Conservation (phyloP, 2,113 vertebrate species). For the Odobenus rosmarus region DNA sequence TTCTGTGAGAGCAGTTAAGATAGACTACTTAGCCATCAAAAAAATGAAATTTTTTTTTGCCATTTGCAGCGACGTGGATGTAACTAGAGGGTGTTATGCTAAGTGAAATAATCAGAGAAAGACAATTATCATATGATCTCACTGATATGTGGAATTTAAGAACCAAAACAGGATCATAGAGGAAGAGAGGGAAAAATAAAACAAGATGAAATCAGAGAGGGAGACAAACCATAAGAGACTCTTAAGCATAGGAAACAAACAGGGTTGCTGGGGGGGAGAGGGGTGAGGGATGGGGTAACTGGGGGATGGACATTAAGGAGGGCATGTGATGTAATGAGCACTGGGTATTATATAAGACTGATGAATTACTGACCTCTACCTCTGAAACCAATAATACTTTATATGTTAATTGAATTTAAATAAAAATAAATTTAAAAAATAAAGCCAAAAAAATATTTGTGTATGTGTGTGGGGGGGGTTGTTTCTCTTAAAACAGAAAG, state of each 20-base stretch:
- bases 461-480: neutral
- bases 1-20: neutral
- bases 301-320: neutral
- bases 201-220: neutral
- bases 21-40: neutral
- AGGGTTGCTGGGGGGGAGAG: neutral
- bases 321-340: neutral
- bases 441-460: neutral
- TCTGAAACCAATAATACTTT: neutral
- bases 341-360: neutral
- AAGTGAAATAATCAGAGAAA: neutral
- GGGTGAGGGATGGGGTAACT: neutral
- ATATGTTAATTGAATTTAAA: neutral
- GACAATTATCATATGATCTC: neutral
- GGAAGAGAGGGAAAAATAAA: neutral
- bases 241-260: neutral
- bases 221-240: neutral
- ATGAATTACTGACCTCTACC: neutral
- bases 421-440: too few species aligned
- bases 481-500: constrained; percentile 3
- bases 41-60: neutral
- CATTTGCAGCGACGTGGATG: neutral
- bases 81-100: neutral
- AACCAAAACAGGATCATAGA: neutral
- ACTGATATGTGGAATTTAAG: neutral